Base-by-base conservation (phyloP, 2,888 invertebrate species). In the Hypercompe scribonia region DNA sequence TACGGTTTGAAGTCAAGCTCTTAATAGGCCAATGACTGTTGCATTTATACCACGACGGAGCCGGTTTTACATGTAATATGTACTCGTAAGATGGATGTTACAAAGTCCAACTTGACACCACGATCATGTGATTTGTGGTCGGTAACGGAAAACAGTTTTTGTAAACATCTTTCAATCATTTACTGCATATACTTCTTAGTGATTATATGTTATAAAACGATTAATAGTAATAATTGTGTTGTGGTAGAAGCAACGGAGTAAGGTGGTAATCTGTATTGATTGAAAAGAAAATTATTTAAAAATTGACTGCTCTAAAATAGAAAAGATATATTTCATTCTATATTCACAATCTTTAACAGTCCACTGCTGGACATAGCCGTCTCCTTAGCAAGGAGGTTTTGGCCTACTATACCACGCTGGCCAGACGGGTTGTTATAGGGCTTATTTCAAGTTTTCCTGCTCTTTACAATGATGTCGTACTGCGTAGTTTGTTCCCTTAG, bases 1-100 rank as follows among this genome's bases (percentile, higher is more conserved):
- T 58, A 33, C 24, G 58, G 15, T 8, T 71, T 31, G 39, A 36
- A 54, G n/a, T 28, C 15, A 58, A 0, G 65, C 46, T 58, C 3
- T 58, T 66, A 71, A 39, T 58, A 71, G 71, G 50, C 28, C 65
- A 71, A 24, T 58, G 66, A 71, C 71, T 65, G 36, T 3, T 28
- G n/a, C 33, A 33, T 46, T 39, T 58, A 58, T 42, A 65, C 33
- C 31, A 31, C 21, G 31, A 42, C 10, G 21, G 15, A 66, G 13
- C 66, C 58, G 66, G 71, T 71, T 71, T 61, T 58, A n/a, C 8
- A 61, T 71, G 42, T 18, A 36, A 18, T 28, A 21, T 54, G 33
- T n/a, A n/a, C n/a, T n/a, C n/a, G n/a, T 33, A 28, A 61, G 31
- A 28, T 61, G 61, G 7, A 31, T 31, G 31, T 15, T 61, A 4